Conservation (phyloP, 2,113 vertebrate genomes). For the Danio rerio region DNA sequence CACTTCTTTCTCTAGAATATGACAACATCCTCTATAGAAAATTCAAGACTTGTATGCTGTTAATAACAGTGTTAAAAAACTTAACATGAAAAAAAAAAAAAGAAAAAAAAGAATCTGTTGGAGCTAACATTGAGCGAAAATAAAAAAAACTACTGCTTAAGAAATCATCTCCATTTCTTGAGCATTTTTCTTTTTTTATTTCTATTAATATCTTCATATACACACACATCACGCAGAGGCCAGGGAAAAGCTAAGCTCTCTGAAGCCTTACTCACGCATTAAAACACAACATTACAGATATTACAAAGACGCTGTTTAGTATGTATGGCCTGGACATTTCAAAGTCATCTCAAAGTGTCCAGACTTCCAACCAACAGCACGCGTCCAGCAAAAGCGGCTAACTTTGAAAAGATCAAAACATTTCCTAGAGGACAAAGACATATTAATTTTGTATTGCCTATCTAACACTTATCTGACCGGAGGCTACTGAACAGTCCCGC, state of each 20-base stretch:
- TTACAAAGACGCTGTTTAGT: not conserved
- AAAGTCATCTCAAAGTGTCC: constrained; percentile 36
- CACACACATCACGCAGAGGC: not conserved
- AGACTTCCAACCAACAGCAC: not conserved
- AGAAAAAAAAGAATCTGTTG: no score
- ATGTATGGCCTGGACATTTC: not conserved
- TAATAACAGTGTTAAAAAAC: no score
- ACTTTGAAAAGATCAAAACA: constrained; percentile 29
- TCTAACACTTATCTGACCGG: not conserved
- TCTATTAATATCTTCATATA: constrained; percentile 6
- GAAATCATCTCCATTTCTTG: not conserved
- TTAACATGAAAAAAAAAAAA: no score
- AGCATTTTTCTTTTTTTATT: not conserved
- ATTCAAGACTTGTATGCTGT: no score
- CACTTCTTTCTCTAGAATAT: no score
- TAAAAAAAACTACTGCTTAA: not conserved
- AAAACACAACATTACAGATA: not conserved
- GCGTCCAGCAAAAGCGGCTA: not conserved
- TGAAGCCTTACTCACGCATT: not conserved
- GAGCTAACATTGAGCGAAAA: not conserved
- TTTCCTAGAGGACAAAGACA: constrained; percentile 29
- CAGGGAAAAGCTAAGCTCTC: not conserved
- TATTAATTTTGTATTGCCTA: constrained; percentile 32
- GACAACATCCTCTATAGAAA: no score
- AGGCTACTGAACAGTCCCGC: not conserved